Base-by-base conservation (phyloP, 2,797 vertebrate genomes). In the Echeneis naucrates region DNA sequence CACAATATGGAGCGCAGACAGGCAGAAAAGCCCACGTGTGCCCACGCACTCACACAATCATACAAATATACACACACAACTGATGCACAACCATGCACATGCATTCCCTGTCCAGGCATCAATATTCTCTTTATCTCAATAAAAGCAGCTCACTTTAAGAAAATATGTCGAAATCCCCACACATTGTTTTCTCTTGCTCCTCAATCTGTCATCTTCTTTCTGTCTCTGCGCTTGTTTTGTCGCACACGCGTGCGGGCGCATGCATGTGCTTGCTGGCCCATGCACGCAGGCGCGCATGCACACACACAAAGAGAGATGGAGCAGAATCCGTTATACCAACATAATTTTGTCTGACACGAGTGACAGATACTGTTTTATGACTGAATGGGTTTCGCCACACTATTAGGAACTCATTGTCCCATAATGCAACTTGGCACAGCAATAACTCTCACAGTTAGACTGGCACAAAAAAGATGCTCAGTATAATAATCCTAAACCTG, bases 321-420 rank as follows among this genome's bases (percentile, higher is more conserved):
- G 75, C 72, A 68, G 66, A 79, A 90, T 87, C 75, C 75, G 86
- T 84, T 89, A 88, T 72, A 64, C 56, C 21, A 59, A 91, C 87
- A 82, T 93, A 83, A 91, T 90, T 89, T 90, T 69, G 78, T 84
- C 84, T 90, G 90, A 89, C 92, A 90, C 90, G 48, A 86, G 77
- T 92, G 92, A 92, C 92, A 90, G 86, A 90, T 87, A 87, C 81
- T 87, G 89, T 92, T 92, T 92, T 90, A 92, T 92, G 92, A 92
- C 87, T 90, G 88, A 93, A 85, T 86, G 84, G 81, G 66, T 91
- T 90, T 86, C 88, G 89, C 77, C 79, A 84, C 60, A 21, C 89
- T 85, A 87, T 90, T 88, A 88, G 72, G 76, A 89, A 89, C 89
- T 93, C 89, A 83, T 85, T 88, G 85, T 90, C 90, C 90, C 90